Evolutionary conservation across 2,888 invertebrate genomes (phyloP), one percentile per base, ranked within the genome.

Genomic region (Tridacna crocea): DNA sequence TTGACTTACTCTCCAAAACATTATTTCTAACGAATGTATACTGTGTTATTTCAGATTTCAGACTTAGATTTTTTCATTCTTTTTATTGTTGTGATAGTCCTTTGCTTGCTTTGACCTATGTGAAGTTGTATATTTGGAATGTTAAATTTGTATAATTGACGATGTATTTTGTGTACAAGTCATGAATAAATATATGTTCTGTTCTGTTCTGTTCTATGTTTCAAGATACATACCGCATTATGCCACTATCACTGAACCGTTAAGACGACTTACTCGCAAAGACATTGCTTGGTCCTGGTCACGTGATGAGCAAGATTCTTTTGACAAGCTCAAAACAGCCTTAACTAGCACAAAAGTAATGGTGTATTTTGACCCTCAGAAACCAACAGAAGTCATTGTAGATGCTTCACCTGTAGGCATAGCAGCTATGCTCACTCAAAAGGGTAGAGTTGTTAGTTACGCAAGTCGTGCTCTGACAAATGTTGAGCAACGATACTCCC

Each of bases 401-500:
- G 88, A 91, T 77, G 89, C 89, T 10, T 85, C 88, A 48, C 90
- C 89, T 70, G 84, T 85, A 22, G 89, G 89, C 11, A 48, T 90
- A 15, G 87, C 87, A 0, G 88, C 88, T 0, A 83, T 90, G 24
- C 68, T 88, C 0, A 75, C 75, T n/a, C 90, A 91, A 36, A 63
- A 88, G 19, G 82, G 78, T 26, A 77, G 82, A 68, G 79, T 87
- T 13, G 80, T 87, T 11, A 72, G 77, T n/a, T 89, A 89, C 72
- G 88, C 84, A 19, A 90, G 90, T 72, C 61, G 87, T 36, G 76
- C 85, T 11, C 80, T 88, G 3, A 87, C 88, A 13, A 84, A 84
- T 55, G 81, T 80, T 12, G 91, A 90, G 73, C 47, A 80, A 11
- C 78, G 89, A 10, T 91, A 90, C 77, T 85, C 88, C 4, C 90